Evolutionary conservation across 2,797 vertebrate genomes (phyloP).

Genomic region (Trachops cirrhosus): DNA sequence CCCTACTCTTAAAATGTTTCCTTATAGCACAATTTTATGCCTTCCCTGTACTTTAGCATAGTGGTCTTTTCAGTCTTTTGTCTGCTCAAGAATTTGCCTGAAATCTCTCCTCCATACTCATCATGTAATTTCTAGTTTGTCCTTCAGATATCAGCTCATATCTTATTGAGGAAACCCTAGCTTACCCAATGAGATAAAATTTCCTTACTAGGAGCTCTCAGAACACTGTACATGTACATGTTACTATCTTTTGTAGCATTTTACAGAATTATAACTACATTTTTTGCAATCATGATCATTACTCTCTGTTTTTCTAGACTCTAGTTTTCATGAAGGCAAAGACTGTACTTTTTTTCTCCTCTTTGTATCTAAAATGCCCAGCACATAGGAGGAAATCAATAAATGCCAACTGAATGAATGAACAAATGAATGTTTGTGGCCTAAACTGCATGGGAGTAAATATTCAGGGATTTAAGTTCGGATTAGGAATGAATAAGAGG

Average conservation of each 20-base stretch:
- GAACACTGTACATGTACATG: neutral
- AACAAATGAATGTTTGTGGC: neutral
- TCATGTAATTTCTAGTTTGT: neutral
- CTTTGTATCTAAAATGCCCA: neutral
- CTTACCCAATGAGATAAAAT: neutral
- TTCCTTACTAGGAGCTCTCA: neutral
- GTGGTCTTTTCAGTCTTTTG: neutral
- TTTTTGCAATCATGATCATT: neutral
- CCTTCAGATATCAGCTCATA: neutral
- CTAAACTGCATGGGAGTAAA: neutral
- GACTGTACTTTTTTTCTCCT: neutral
- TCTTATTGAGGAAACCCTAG: neutral
- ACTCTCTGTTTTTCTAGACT: neutral
- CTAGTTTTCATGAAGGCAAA: constrained; percentile 23
- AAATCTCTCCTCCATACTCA: neutral
- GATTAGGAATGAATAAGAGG: neutral
- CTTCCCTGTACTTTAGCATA: neutral
- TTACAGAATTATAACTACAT: neutral
- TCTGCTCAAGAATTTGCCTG: neutral
- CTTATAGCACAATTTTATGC: neutral
- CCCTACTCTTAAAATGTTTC: neutral
- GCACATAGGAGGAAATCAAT: neutral
- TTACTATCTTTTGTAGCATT: neutral
- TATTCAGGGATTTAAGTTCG: neutral
- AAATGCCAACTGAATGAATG: neutral